Evolutionary conservation across 2,888 invertebrate species (phyloP).

Genomic region (Melinaea menophilus): DNA sequence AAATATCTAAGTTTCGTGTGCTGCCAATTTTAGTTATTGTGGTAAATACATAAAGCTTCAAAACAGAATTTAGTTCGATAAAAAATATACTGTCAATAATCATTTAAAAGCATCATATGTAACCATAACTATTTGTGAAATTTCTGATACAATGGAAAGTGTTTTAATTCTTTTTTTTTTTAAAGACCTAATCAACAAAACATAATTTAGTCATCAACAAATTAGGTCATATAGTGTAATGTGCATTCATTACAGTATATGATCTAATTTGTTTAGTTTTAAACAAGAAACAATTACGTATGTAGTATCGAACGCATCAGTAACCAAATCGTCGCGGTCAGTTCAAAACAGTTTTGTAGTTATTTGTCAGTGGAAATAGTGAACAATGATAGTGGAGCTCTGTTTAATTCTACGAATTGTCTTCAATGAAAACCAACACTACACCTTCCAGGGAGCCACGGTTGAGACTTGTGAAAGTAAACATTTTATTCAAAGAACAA

Average conservation of each 20-base stretch:
- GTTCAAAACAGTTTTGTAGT: constrained; percentile 2
- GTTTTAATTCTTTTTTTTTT: no score
- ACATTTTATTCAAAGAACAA: constrained; percentile 36
- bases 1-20: no score
- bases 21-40: no score
- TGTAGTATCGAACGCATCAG: no score
- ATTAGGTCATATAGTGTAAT: not conserved
- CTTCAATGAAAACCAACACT: constrained; percentile 39
- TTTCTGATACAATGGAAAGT: no score
- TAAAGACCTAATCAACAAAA: no score
- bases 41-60: no score
- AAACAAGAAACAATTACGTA: not conserved
- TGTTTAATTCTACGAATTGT: constrained; percentile 45
- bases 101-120: no score
- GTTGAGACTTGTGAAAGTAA: constrained; percentile 41
- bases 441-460: constrained; percentile 34
- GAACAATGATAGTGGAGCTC: constrained; percentile 38
- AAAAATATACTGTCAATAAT: no score
- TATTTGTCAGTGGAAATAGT: constrained; percentile 6
- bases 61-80: no score
- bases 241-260: not conserved
- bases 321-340: not conserved
- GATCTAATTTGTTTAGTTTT: not conserved
- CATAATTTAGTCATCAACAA: no score
- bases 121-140: no score